Conservation (phyloP, 2,113 vertebrate species). For the Nyctibius bracteatus region DNA sequence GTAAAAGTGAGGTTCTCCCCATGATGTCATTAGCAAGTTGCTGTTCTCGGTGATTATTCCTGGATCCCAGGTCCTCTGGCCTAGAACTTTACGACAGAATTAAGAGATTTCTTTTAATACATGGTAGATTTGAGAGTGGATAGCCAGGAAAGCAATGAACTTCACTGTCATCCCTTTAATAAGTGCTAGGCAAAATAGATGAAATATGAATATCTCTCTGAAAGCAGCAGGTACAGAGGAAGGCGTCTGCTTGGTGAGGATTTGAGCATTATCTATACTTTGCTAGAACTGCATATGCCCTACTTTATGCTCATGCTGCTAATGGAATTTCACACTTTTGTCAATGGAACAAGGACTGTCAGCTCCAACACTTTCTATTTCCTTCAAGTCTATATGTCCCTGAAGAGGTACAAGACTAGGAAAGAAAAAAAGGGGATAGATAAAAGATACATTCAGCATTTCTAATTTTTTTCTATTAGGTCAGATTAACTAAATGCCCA, state of each 20-base stretch:
- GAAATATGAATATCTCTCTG: neutral
- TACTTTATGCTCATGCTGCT: neutral
- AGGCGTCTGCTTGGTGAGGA: neutral
- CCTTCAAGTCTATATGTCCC: neutral
- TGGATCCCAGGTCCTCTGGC: neutral
- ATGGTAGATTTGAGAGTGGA: neutral
- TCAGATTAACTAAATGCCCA: neutral
- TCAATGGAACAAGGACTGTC: neutral
- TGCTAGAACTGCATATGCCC: rapidly evolving
- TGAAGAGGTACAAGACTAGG: neutral
- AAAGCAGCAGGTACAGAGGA: neutral
- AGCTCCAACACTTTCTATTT: neutral
- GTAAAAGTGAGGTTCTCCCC: neutral
- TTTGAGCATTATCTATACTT: neutral
- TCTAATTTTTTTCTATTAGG: neutral
- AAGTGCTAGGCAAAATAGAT: neutral
- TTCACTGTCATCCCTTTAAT: neutral
- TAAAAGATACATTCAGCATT: neutral
- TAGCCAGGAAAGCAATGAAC: neutral
- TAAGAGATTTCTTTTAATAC: neutral
- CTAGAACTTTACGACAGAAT: neutral
- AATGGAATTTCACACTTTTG: neutral
- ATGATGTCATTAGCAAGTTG: neutral
- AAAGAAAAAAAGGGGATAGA: neutral
- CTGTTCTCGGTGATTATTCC: neutral